These are phyloP conservation scores for Tragulus kanchil DNA, from an alignment of 2,113 vertebrate genomes.

Conservation along the genomic window DNA sequence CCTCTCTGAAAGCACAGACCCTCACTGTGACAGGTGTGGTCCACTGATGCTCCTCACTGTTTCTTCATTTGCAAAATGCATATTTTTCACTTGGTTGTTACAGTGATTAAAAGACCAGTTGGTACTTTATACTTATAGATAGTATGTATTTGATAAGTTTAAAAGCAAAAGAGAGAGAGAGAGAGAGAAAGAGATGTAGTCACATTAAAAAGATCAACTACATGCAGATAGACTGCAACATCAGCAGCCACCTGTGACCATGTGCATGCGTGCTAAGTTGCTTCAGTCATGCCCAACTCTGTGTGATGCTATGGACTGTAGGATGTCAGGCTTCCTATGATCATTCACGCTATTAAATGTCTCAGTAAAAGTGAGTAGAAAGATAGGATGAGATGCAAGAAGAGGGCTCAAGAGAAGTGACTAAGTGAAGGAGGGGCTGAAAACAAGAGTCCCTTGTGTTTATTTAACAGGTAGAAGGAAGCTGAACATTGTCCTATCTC, in stretches of 20 bases:
- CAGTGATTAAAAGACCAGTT: background rate
- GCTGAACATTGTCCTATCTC: background rate
- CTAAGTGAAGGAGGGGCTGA: too few relatives aligned
- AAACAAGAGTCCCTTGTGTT: background rate
- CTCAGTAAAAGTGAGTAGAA: background rate
- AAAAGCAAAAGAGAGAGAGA: background rate
- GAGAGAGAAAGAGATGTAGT: background rate
- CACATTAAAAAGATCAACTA: background rate
- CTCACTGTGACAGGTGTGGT: background rate
- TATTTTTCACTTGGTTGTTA: background rate
- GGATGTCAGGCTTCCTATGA: background rate
- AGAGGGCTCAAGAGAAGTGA: background rate
- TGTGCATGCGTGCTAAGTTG: too few relatives aligned
- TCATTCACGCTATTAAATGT: background rate
- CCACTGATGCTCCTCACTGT: background rate
- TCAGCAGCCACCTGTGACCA: background rate
- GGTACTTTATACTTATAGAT: background rate
- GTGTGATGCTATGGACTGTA: too few relatives aligned
- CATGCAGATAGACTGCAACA: background rate
- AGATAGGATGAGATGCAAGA: background rate
- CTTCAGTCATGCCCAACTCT: too few relatives aligned
- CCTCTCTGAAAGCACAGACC: background rate
- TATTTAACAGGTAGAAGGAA: background rate
- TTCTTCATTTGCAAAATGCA: background rate
- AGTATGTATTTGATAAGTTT: background rate